These are phyloP conservation scores for silkworm (Bombyx mori) DNA, from an alignment of 1,140 invertebrate species.

Conservation along the genomic window ASM3026992v2 NC_085111.1:11185501-11186000, in stretches of 20 bases:
- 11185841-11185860: conserved; percentile 1
- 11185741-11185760: conserved; percentile 56
- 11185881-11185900: background rate
- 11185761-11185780: conserved; percentile 33
- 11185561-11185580: too few species aligned
- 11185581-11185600: conserved; percentile 7
- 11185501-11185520: too few species aligned
- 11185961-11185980: conserved; percentile 8
- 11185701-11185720: conserved; percentile 51
- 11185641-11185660: conserved; percentile 18
- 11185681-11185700: conserved; percentile 23
- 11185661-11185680: conserved; percentile 8
- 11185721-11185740: conserved; percentile 34
- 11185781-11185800: conserved; percentile 3
- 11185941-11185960: too few species aligned
- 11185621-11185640: conserved; percentile 2
- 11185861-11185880: background rate
- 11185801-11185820: background rate
- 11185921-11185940: too few species aligned
- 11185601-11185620: conserved; percentile 23
- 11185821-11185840: background rate
- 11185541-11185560: background rate
- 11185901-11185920: too few species aligned
- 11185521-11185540: background rate
- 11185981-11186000: background rate